Conservation (phyloP, 2,113 vertebrate genomes). For the Carassius carassius region DNA sequence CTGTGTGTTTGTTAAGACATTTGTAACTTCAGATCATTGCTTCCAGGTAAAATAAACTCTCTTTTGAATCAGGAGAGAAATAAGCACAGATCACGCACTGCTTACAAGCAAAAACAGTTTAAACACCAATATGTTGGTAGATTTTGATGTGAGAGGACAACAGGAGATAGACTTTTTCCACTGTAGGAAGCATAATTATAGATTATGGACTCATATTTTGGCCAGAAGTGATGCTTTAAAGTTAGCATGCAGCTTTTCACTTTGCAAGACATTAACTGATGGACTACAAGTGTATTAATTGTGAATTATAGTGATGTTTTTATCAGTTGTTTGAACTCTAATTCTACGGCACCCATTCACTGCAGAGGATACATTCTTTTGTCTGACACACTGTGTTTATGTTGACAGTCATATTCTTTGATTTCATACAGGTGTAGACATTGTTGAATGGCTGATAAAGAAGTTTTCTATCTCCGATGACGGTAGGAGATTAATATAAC, state of each 20-base stretch:
- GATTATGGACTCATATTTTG: too few species aligned
- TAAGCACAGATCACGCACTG: not conserved
- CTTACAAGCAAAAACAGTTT: not conserved
- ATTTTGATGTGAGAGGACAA: not conserved
- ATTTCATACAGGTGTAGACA: conserved; percentile 76
- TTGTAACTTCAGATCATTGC: not conserved
- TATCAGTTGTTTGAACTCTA: not conserved
- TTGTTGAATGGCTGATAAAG: conserved; percentile 85
- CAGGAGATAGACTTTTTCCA: not conserved
- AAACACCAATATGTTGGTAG: not conserved
- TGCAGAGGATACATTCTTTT: not conserved
- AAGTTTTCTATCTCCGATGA: conserved; percentile 82
- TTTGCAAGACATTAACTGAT: too few species aligned
- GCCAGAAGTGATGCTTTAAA: too few species aligned
- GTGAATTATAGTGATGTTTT: too few species aligned
- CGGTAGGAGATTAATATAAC: conserved; percentile 72
- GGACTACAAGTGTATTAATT: too few species aligned
- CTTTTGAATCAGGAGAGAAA: too few species aligned
- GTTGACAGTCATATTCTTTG: not conserved
- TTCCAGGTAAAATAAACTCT: not conserved
- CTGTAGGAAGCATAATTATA: not conserved
- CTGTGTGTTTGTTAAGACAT: not conserved
- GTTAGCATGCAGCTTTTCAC: too few species aligned
- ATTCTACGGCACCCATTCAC: not conserved
- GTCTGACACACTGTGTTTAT: not conserved